These are phyloP conservation scores for Loriculus beryllinus DNA, from an alignment of 2,797 vertebrate species.

Conservation along the genomic window DNA sequence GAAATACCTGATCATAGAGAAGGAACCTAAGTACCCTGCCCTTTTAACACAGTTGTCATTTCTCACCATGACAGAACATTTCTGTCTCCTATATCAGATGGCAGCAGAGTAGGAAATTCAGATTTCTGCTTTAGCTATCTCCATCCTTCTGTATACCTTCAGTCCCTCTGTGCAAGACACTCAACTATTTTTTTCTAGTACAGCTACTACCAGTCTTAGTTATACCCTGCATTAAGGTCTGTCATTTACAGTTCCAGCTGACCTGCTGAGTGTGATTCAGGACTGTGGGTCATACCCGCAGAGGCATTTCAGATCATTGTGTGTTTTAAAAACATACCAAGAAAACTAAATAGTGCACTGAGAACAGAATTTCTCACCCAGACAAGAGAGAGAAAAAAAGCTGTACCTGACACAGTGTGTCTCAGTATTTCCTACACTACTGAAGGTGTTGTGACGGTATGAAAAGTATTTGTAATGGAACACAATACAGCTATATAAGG, in stretches of 20 bases:
- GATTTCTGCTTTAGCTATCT: not conserved
- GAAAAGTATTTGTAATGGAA: not conserved
- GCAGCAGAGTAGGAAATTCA: not conserved
- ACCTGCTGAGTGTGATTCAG: not conserved
- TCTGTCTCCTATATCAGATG: not conserved
- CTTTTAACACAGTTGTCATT: not conserved
- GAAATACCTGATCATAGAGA: not conserved
- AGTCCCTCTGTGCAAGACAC: not conserved
- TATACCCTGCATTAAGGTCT: not conserved
- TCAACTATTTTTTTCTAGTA: not conserved
- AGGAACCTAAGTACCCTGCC: not conserved
- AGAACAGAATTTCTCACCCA: not conserved
- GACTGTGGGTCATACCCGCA: not conserved
- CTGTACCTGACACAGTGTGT: not conserved
- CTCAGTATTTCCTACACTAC: not conserved
- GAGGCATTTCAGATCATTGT: not conserved
- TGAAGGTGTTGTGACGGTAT: not conserved
- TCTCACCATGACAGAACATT: not conserved
- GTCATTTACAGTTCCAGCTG: not conserved
- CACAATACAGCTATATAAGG: not conserved
- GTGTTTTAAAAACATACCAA: not conserved
- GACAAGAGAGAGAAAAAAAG: not conserved
- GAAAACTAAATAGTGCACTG: not conserved
- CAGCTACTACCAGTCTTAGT: not conserved
- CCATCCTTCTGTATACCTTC: not conserved